Base-by-base conservation (phyloP, 35 echinoderm and acorn worm species). In the Diadema setosum region DNA sequence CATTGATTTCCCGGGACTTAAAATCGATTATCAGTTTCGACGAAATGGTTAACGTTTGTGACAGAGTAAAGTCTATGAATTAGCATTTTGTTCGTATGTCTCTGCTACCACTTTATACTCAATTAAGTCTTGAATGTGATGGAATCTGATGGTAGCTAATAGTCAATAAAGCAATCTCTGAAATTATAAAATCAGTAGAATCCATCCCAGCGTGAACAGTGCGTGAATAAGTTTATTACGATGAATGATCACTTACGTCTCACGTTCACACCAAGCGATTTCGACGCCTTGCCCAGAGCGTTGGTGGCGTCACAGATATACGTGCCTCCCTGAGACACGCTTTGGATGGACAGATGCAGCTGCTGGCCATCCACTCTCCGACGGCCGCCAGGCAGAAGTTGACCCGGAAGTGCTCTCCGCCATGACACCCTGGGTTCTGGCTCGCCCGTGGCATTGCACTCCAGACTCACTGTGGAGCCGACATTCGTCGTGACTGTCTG, bases 231-330 rank as follows among this genome's bases (percentile, higher is more conserved):
- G 11, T 12, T 56, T 12, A n/a, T 83, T 26, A n/a, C n/a, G n/a
- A n/a, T n/a, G n/a, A n/a, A n/a, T n/a, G n/a, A n/a, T n/a, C 63
- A 83, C 88, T 83, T 52, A 90, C 88, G 80, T 82, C 40, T 83
- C 0, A 90, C 80, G 15, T 84, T 84, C 3, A 90, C 81, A 49
- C 24, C 33, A 14, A 90, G 60, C 9, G 34, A 30, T 2, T 81
- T 14, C 27, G 63, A 65, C 15, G 46, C 49, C 31, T 41, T 48
- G 15, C 80, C 88, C 34, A 90, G 33, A 5, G 44, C 29, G 35
- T 90, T 90, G 1, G 27, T 84, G 3, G 88, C 88, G 16, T 83
- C 56, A 50, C 88, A 90, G 18, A 83, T 65, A 36, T 73, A 90
- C 39, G 69, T 44, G 3, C 88, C 88, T 11, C 81, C 81, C 39